Evolutionary conservation across 64 coral and sea anemone genomes (phyloP), one percentile per base, ranked within the genome.

Genomic region (Pachyseris speciosa): DNA sequence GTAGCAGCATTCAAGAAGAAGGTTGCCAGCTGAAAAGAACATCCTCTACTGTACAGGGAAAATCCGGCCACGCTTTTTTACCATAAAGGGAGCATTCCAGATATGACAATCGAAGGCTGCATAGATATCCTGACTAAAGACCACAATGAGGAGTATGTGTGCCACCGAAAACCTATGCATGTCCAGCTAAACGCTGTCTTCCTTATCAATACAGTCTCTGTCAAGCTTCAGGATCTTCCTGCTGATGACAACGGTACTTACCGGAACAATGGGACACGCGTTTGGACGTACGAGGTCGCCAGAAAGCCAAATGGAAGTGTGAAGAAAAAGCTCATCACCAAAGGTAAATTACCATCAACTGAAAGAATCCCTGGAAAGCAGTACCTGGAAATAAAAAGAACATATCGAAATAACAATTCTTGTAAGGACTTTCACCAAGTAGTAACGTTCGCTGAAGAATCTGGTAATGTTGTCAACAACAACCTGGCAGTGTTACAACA

Each of bases 181-280:
- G 92, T 94, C 11, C 92, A 94, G 50, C 84, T 63, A 83, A 94
- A 94, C 53, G 74, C 85, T n/a, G 75, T 94, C 51, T 84, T 88
- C 75, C 73, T 88, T 37, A 80, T 94, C 19, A 94, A 67, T 87
- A 77, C 74, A 68, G 66, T 48, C 20, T 72, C 92, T 42, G 77
- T 88, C 55, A 87, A 67, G 55, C 38, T 94, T 28, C 61, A 94
- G 59, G 85, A 94, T 72, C 76, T 94, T 42, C 74, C 84, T 36
- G 26, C 76, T 40, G 92, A 94, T 73, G 85, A 94, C 55, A 88
- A 88, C 29, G 85, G 92, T 43, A 88, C 57, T 47, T 88, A 94
- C 72, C 75, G 64, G 55, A 77, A 88, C 64, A 72, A 88, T 47
- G 85, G 92, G 57, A 78, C 60, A 11, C 83, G 72, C 39, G 38